These are phyloP conservation scores for Argyresthia albistria DNA, from an alignment of 2,888 invertebrate species.

Conservation along the genomic window DNA sequence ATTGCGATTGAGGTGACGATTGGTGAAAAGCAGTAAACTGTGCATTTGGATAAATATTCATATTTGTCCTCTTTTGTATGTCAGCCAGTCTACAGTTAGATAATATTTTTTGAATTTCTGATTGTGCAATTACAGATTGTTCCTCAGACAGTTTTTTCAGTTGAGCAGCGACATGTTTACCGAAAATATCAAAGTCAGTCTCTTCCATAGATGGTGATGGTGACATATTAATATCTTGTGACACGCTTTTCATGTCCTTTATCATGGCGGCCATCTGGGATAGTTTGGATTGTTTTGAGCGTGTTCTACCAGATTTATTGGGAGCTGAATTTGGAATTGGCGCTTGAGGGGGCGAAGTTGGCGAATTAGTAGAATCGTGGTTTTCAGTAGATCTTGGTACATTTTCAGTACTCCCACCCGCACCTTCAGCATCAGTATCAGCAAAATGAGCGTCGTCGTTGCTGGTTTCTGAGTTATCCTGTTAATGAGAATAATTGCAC, in stretches of 20 bases:
- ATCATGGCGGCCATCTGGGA: constrained; percentile 13
- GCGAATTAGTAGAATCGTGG: constrained; percentile 10
- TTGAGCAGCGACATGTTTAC: constrained; percentile 14
- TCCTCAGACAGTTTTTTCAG: constrained; percentile 14
- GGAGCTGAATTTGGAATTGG: constrained; percentile 9
- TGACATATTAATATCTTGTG: constrained; percentile 7
- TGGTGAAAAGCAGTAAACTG: too few relatives aligned
- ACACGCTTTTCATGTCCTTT: constrained; percentile 13
- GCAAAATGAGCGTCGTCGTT: constrained; percentile 8
- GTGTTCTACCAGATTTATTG: constrained; percentile 11
- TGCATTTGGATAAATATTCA: too few relatives aligned
- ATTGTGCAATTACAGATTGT: constrained; percentile 15
- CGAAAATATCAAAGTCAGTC: constrained; percentile 11
- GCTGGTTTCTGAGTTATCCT: constrained; percentile 11
- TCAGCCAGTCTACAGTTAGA: constrained; percentile 14
- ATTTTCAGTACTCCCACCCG: not conserved
- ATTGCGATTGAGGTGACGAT: too few relatives aligned
- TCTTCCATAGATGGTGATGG: constrained; percentile 7
- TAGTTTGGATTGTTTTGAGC: constrained; percentile 13
- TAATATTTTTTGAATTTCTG: constrained; percentile 16
- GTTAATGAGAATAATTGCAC: constrained; percentile 3
- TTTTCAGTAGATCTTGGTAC: constrained; percentile 12
- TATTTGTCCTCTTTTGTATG: too few relatives aligned
- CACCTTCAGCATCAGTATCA: too few relatives aligned
- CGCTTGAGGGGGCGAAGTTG: not conserved